Percentiles rank a stretch among this genome's conserved stretches.
Conservation (phyloP, 2,797 vertebrate genomes). For the Oophaga sylvatica region DNA sequence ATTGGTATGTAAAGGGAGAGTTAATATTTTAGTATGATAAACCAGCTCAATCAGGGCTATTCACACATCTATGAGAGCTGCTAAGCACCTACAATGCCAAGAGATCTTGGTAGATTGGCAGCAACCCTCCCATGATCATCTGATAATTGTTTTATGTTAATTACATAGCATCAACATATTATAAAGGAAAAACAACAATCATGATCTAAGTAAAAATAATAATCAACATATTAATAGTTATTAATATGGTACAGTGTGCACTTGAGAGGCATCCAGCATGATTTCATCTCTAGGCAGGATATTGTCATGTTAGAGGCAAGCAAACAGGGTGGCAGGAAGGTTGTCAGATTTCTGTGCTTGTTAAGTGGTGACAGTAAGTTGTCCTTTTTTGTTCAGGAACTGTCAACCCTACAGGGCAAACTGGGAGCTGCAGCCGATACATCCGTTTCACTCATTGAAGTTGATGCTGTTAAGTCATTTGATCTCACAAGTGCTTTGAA, state of each 20-base stretch:
- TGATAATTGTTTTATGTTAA: not conserved
- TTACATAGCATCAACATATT: not conserved
- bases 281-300: not conserved
- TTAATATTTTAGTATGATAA: too few species aligned
- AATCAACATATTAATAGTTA: not conserved
- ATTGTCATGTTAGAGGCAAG: not conserved
- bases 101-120: not conserved
- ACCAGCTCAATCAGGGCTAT: not conserved
- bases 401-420: constrained; percentile 67
- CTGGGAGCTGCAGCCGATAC: constrained; percentile 68
- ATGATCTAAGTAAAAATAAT: not conserved
- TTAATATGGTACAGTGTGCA: not conserved
- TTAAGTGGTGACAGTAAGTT: not conserved
- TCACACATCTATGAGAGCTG: not conserved
- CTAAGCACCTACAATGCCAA: not conserved
- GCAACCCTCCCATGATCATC: not conserved
- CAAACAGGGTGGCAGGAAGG: not conserved
- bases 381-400: constrained; percentile 64
- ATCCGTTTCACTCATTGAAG: constrained; percentile 72
- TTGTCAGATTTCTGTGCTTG: not conserved
- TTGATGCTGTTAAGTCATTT: constrained; percentile 72
- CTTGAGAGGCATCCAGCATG: not conserved
- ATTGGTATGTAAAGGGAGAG: too few species aligned
- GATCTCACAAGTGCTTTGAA: constrained; percentile 70
- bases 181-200: not conserved